Evolutionary conservation across 2,113 vertebrate genomes (phyloP).

Genomic region (Plectropomus leopardus): DNA sequence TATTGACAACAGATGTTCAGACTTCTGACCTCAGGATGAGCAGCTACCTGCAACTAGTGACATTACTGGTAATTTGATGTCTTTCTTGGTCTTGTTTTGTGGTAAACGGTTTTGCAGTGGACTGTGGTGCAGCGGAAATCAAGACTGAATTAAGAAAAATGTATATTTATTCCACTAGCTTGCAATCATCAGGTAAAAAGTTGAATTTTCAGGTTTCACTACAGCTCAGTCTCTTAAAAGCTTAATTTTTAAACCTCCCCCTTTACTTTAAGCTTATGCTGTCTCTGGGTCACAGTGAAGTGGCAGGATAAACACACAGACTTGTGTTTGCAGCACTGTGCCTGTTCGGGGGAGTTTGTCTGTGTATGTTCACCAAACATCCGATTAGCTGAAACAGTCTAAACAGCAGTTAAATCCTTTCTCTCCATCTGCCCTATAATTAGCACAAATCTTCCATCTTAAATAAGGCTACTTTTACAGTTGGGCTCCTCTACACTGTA

Average conservation of each 20-base stretch:
- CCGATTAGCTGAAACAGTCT: constrained; percentile 66
- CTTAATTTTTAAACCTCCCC: constrained; percentile 13
- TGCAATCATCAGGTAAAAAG: neutral
- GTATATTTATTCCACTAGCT: neutral
- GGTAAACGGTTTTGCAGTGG: neutral
- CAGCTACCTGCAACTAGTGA: constrained; percentile 1
- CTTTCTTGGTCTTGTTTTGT: neutral
- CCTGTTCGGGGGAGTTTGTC: constrained; percentile 54
- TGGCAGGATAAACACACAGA: constrained; percentile 78
- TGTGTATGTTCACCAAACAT: constrained; percentile 75
- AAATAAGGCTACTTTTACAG: constrained; percentile 32
- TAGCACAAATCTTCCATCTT: constrained; percentile 50
- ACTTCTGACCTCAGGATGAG: constrained; percentile 42
- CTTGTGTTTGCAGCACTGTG: constrained; percentile 67
- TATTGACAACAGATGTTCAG: constrained; percentile 63
- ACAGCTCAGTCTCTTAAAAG: neutral
- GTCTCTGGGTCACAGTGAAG: constrained; percentile 77
- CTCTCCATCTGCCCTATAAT: constrained; percentile 72
- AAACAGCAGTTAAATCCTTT: constrained; percentile 69
- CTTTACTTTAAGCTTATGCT: constrained; percentile 51
- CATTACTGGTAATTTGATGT: neutral
- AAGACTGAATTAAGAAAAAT: neutral
- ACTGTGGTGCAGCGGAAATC: neutral
- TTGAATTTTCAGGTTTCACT: neutral
- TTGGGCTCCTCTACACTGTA: constrained; percentile 14